These are phyloP conservation scores for Seladonia tumulorum DNA, from an alignment of 2,888 invertebrate genomes.

Conservation along the genomic window DNA sequence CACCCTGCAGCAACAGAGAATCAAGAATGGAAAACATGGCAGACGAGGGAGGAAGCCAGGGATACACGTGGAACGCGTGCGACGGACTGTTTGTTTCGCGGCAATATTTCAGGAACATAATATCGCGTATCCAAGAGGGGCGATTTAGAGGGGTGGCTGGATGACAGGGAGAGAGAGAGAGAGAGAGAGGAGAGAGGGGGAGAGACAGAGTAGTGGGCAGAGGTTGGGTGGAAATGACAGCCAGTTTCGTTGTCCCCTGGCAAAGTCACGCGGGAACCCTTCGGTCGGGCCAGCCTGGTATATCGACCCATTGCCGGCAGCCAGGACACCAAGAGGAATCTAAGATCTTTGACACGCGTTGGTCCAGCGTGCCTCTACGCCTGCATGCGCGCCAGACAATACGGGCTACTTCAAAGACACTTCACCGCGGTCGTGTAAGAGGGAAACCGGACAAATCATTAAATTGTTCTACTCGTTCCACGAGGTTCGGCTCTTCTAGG, in stretches of 20 bases:
- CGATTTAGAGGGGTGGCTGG: constrained; percentile 31
- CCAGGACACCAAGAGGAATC: constrained; percentile 24
- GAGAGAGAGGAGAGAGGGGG: background rate
- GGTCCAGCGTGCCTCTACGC: constrained; percentile 26
- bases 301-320: constrained; percentile 65
- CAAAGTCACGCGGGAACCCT: constrained; percentile 53
- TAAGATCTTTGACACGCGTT: constrained; percentile 60
- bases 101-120: constrained; percentile 68
- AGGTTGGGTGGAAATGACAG: constrained; percentile 71
- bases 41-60: background rate
- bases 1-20: background rate
- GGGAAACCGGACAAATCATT: constrained; percentile 36
- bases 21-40: background rate
- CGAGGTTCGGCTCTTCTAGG: background rate
- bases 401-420: constrained; percentile 39
- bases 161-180: background rate
- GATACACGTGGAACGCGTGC: constrained; percentile 34
- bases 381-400: constrained; percentile 5
- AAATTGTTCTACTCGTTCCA: constrained; percentile 48
- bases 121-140: constrained; percentile 50
- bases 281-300: constrained; percentile 59
- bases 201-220: constrained; percentile 32
- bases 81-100: constrained; percentile 60
- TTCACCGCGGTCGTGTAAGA: constrained; percentile 8
- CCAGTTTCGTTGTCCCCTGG: constrained; percentile 68